A percentile compares a stretch with the other conserved stretches of the same genome.
These are phyloP conservation scores for Scalopus aquaticus DNA, from an alignment of 2,113 vertebrate species.

Conservation along the genomic window DNA sequence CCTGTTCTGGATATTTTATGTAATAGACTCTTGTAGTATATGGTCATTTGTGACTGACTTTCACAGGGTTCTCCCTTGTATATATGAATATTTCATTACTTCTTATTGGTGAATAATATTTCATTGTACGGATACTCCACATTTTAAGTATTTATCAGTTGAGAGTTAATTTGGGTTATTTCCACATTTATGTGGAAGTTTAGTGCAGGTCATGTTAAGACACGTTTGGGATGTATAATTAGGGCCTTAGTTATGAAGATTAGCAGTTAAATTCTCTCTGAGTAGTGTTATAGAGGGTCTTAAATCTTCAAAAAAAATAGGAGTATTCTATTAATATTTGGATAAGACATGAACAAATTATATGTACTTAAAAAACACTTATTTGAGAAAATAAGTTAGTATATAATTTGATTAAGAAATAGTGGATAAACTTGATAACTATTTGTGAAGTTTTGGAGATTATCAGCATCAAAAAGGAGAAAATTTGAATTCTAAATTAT, in stretches of 20 bases:
- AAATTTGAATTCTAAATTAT: background rate
- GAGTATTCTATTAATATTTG: background rate
- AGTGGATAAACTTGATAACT: background rate
- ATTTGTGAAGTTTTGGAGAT: background rate
- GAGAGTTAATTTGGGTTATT: too few species aligned
- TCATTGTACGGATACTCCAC: background rate
- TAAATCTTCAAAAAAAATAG: constrained; percentile 28
- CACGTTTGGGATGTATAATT: background rate
- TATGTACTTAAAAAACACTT: constrained; percentile 2
- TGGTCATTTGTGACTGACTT: background rate
- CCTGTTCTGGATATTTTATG: background rate
- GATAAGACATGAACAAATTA: background rate
- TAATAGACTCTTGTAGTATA: background rate
- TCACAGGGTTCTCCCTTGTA: background rate
- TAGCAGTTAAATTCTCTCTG: constrained; percentile 1
- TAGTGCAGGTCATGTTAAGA: constrained; percentile 15
- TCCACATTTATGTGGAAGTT: background rate
- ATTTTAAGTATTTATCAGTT: too few species aligned
- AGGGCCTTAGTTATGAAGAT: background rate
- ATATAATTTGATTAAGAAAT: constrained; percentile 24
- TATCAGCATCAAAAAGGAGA: background rate
- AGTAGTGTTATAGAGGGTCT: background rate
- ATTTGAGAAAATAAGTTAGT: constrained; percentile 30
- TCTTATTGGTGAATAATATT: background rate
- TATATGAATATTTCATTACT: background rate